Evolutionary conservation across 2,797 vertebrate species (phyloP), one percentile per base, ranked within the genome.

Genomic region (Danionella dracula): DNA sequence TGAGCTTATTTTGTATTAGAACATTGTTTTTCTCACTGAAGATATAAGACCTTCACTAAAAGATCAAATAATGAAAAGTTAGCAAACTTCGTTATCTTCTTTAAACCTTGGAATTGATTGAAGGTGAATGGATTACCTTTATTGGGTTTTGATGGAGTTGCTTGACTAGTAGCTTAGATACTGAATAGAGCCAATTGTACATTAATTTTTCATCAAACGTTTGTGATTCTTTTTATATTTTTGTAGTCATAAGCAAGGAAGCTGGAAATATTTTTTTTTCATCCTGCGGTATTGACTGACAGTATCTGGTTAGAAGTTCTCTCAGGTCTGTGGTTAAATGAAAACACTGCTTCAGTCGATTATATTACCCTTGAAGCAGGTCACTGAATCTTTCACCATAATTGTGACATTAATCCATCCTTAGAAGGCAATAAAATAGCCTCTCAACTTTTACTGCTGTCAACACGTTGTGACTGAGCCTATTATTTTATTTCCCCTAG

Each of bases 391-490:
- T 45, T 71, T 60, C 66, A 48, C 40, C 55, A 56, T 38, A 21
- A 64, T 68, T 68, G 16, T 66, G 57, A 66, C 50, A 69, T 62
- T 51, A 66, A 62, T 69, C 34, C 56, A 51, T 50, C 67, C 55
- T 65, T 42, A 64, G 41, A 44, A 59, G 54, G 70, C 56, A 49
- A 29, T 56, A 55, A 67, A 44, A 59, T 41, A 45, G 20, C 62
- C 73, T 75, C 54, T 69, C 68, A 34, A 10, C 10, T 44, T 7
- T 8, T 56, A 62, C 20, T 17, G 23, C 71, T 72, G 45, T 71
- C 54, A 69, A 56, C 55, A 35, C 66, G 71, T 48, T 66, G 12
- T 38, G 53, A 37, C 17, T 42, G 62, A 59, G 11, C 72, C 62
- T 58, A 71, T 19, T 68, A 62, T 46, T 66, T 56, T 66, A 27